Base-by-base conservation (phyloP, 2,888 invertebrate species). In the Drosophila cracens region DNA sequence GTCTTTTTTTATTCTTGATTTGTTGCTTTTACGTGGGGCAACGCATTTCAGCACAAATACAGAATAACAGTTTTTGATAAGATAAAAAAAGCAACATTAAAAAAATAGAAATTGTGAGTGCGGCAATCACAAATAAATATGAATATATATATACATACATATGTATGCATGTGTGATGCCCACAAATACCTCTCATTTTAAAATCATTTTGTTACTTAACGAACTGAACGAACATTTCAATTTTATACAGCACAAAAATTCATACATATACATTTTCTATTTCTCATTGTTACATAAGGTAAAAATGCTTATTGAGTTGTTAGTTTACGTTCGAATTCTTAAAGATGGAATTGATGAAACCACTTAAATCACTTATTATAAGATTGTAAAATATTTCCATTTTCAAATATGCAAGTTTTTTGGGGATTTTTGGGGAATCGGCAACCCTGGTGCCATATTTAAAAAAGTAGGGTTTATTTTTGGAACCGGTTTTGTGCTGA, bases 401-500 rank as follows among this genome's bases (percentile, higher is more conserved):
- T 25, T 43, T 43, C 11, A 18, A 27, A 27, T 27, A 27, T 25
- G 48, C 18, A 27, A 27, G 2, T 5, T 25, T 52, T 31, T 18
- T 34, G 10, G 34, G 5, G 11, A 16, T 34, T 18, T 52, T 52
- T 29, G 2, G n/a, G 38, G 10, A 16, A 29, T 57, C n/a, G 21
- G 11, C 57, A 43, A 16, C 21, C 21, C 29, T 40, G 40, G 54
- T 56, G 62, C 43, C 46, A 21, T 49, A 43, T 78, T 48, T 70
- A 59, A 48, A 34, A 63, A 49, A 64, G 43, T 65, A 59, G 13
- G 25, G 59, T 64, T 70, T 87, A 83, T 85, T 85, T 87, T 85
- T 64, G 77, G 83, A 87, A 87, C 87, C 85, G 72, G 87, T 84
- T 80, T 46, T 53, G 58, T 54, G 46, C 36, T 64, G 87, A 74